Conservation (phyloP, 2,797 vertebrate species). For the Sebastes nivosus region DNA sequence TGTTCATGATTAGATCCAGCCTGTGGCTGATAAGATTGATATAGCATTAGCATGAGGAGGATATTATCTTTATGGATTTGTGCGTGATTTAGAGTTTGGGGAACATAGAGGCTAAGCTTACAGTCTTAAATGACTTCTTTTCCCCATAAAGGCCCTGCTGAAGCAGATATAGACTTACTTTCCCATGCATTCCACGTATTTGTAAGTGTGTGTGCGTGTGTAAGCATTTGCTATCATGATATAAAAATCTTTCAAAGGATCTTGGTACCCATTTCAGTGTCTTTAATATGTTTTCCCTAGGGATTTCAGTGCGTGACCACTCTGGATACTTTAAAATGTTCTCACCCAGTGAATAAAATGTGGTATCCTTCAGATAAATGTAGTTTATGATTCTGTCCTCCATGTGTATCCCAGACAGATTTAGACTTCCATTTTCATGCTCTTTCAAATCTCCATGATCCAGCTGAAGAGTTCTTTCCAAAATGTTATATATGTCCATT, state of each 20-base stretch:
- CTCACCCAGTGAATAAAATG: conserved; percentile 46
- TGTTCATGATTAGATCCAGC: conserved; percentile 43
- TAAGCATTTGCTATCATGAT: conserved; percentile 18
- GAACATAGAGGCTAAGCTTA: conserved; percentile 47
- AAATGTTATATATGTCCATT: conserved; percentile 48
- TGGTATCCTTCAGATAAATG: conserved; percentile 60
- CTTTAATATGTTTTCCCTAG: conserved; percentile 29
- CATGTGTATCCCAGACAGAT: conserved; percentile 48
- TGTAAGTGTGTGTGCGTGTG: conserved; percentile 13
- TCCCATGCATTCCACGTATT: conserved; percentile 68
- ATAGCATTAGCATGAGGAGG: conserved; percentile 47
- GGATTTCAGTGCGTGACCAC: conserved; percentile 22
- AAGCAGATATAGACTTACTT: conserved; percentile 49
- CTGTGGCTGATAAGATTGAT: conserved; percentile 44
- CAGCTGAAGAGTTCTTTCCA: conserved; percentile 37
- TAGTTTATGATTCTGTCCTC: conserved; percentile 60
- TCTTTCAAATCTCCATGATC: conserved; percentile 39
- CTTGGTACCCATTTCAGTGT: conserved; percentile 30
- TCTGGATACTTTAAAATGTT: conserved; percentile 52
- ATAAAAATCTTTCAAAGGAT: conserved; percentile 14
- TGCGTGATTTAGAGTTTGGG: conserved; percentile 52
- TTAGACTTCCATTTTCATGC: conserved; percentile 51
- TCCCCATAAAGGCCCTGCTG: conserved; percentile 37
- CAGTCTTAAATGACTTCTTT: conserved; percentile 44
- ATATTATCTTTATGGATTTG: conserved; percentile 59